These are phyloP conservation scores for Lynx canadensis DNA, from an alignment of 2,113 vertebrate species.

Conservation along the genomic window DNA sequence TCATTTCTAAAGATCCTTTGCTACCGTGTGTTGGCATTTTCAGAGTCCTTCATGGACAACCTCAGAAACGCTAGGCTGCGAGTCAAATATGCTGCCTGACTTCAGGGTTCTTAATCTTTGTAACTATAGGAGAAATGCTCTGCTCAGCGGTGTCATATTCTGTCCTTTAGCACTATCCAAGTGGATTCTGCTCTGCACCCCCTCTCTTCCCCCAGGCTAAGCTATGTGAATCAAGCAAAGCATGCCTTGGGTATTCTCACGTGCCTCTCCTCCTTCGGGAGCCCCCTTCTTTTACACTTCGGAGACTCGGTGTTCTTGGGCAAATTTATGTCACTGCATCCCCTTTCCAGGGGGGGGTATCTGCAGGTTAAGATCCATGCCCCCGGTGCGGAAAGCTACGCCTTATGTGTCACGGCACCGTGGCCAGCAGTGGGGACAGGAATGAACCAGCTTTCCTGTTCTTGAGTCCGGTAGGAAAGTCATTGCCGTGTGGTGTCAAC, in stretches of 20 bases:
- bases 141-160: neutral
- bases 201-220: too few species aligned
- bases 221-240: neutral
- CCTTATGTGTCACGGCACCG: neutral
- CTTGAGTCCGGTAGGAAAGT: neutral
- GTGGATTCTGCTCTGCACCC: too few species aligned
- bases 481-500: neutral
- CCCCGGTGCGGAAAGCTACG: neutral
- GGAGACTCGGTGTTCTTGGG: neutral
- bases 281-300: neutral
- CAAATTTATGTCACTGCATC: neutral
- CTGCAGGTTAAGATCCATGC: neutral
- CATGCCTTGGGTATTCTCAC: neutral
- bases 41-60: conserved; percentile 29
- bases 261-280: neutral
- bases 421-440: too few species aligned
- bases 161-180: neutral
- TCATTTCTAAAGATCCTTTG: neutral
- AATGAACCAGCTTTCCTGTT: neutral
- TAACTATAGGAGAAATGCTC: neutral
- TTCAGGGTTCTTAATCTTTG: neutral
- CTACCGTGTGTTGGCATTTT: conserved; percentile 26
- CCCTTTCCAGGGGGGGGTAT: neutral
- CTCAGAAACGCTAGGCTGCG: neutral
- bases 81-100: conserved; percentile 1